Evolutionary conservation across 1,140 invertebrate species (phyloP).

Genomic region (Pararge aegeria): DNA sequence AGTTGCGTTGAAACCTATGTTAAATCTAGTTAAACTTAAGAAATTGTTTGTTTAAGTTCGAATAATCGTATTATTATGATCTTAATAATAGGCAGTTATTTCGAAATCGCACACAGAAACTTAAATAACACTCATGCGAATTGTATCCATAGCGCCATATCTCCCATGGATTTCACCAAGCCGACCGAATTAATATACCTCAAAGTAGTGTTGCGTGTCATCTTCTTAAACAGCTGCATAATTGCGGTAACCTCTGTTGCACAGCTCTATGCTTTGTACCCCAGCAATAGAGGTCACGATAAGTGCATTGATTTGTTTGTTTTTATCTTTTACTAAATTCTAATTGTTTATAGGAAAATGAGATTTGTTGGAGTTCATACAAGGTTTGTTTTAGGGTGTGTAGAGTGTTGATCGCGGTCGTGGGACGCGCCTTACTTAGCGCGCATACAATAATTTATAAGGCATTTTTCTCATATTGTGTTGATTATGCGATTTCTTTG

Average conservation of each 20-base stretch:
- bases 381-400: neutral
- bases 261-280: conserved; percentile 7
- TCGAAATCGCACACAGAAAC: neutral
- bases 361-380: neutral
- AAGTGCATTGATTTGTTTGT: conserved; percentile 1
- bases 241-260: neutral
- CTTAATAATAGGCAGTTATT: no score
- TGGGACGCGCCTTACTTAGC: conserved; percentile 24
- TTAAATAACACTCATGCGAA: neutral
- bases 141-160: neutral
- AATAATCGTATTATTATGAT: no score
- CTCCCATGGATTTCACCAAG: conserved; percentile 30
- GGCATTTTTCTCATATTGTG: conserved; percentile 29
- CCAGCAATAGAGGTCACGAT: conserved; percentile 8
- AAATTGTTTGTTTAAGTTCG: no score
- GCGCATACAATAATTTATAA: conserved; percentile 14
- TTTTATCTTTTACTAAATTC: neutral
- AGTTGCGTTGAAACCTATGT: no score
- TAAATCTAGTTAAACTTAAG: no score
- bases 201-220: conserved; percentile 20
- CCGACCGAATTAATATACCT: conserved; percentile 29
- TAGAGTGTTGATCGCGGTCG: conserved; percentile 11
- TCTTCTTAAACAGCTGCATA: conserved; percentile 13
- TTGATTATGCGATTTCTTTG: conserved; percentile 29
- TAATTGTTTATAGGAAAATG: neutral